Conservation (phyloP, 2,888 invertebrate species). For the Mythimna pallens region DNA sequence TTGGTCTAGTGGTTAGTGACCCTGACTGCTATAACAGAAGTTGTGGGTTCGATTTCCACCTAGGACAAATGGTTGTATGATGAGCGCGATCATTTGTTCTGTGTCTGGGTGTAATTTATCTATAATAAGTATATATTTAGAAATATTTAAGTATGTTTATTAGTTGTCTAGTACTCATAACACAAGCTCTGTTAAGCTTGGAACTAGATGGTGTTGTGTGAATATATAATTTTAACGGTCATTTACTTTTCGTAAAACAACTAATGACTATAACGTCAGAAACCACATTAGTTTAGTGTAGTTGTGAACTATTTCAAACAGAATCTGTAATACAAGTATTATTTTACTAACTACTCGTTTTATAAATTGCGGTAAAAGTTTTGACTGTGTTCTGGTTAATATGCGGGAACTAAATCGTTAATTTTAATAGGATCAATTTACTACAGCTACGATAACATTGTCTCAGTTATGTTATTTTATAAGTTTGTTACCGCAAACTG, state of each 20-base stretch:
- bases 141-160: too few relatives aligned
- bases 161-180: too few relatives aligned
- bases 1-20: too few relatives aligned
- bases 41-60: too few relatives aligned
- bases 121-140: too few relatives aligned
- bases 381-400: background rate
- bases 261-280: background rate
- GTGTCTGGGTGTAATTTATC: too few relatives aligned
- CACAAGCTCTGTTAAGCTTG: too few relatives aligned
- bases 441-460: background rate
- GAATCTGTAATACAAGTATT: background rate
- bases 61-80: too few relatives aligned
- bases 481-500: too few relatives aligned
- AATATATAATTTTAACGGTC: background rate
- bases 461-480: background rate
- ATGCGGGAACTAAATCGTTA: slow-evolving; percentile 12
- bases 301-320: slow-evolving; percentile 1
- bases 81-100: too few relatives aligned
- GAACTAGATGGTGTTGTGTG: too few relatives aligned
- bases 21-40: too few relatives aligned
- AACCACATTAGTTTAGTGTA: slow-evolving; percentile 14
- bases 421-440: slow-evolving; percentile 7
- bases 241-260: background rate
- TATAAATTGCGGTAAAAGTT: slow-evolving; percentile 21
- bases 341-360: slow-evolving; percentile 22